phyloP scores from a whole-genome alignment of 2,888 invertebrate genomes.

The Pachliopta kotzebuea region DNA sequence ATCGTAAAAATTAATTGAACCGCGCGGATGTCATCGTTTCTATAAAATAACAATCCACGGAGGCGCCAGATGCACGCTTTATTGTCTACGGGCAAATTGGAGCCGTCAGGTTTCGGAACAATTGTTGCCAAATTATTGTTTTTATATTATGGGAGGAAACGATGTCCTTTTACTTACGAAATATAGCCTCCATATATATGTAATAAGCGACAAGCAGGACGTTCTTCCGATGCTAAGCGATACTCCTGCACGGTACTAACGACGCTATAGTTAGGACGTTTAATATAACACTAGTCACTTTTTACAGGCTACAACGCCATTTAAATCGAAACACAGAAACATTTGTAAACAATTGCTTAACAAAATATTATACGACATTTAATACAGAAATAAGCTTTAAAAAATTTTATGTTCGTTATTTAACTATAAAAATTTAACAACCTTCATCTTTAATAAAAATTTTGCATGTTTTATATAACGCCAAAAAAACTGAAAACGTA shows the following conservation, averaged over 20 bases:
- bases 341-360: too few species aligned
- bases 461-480: not conserved
- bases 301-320: too few species aligned
- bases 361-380: too few species aligned
- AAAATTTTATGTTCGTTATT: too few species aligned
- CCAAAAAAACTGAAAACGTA: not conserved
- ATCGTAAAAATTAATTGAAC: constrained; percentile 69
- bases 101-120: constrained; percentile 54
- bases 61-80: constrained; percentile 74
- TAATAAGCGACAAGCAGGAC: not conserved
- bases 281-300: too few species aligned
- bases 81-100: constrained; percentile 69
- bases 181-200: not conserved
- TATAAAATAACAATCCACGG: constrained; percentile 70
- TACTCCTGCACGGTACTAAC: too few species aligned
- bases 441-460: not conserved
- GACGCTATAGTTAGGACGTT: too few species aligned
- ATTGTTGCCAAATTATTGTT: constrained; percentile 66
- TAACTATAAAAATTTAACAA: too few species aligned
- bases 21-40: constrained; percentile 59
- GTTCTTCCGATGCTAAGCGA: too few species aligned
- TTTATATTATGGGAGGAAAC: constrained; percentile 58
- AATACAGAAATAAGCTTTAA: too few species aligned
- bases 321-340: too few species aligned
- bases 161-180: constrained; percentile 15